A percentile compares a stretch with the other conserved stretches of the same genome.
Evolutionary conservation across 2,113 vertebrate species (phyloP).

Genomic region (Triplophysa siluroides): DNA sequence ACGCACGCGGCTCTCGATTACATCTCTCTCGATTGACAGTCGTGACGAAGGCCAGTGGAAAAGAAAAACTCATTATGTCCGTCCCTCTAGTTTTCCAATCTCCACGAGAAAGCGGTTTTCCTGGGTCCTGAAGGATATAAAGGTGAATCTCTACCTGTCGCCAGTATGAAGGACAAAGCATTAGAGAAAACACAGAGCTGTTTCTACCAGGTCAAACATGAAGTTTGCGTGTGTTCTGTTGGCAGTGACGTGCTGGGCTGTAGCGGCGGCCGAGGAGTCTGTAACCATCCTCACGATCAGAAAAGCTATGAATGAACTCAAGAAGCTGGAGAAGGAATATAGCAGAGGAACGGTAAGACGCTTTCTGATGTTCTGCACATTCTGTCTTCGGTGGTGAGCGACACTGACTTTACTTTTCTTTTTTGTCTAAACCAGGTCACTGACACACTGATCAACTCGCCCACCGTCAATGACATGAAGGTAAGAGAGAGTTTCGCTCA

Average conservation of each 20-base stretch:
- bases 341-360: conserved; percentile 34
- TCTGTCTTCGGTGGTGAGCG: background rate
- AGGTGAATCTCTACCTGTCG: conserved; percentile 74
- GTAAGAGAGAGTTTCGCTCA: conserved; percentile 34
- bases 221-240: conserved; percentile 62
- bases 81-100: conserved; percentile 91
- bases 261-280: background rate
- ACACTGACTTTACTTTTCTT: background rate
- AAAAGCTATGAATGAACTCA: conserved; percentile 42
- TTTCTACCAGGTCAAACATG: conserved; percentile 56
- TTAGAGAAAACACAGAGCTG: conserved; percentile 48
- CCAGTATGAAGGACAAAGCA: conserved; percentile 50
- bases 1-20: conserved; percentile 71
- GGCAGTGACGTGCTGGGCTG: conserved; percentile 52
- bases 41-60: conserved; percentile 86
- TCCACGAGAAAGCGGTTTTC: conserved; percentile 83
- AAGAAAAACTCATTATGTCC: conserved; percentile 94
- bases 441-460: background rate
- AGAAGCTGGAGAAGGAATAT: background rate
- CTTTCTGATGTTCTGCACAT: background rate
- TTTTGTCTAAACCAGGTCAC: conserved; percentile 8
- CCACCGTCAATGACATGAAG: conserved; percentile 33
- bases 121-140: conserved; percentile 89
- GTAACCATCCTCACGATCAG: background rate
- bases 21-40: conserved; percentile 68